Percentiles rank a stretch among this genome's conserved stretches.
These are phyloP conservation scores for Anastrepha ludens DNA, from an alignment of 1,140 invertebrate genomes.

Conservation along the genomic window DNA sequence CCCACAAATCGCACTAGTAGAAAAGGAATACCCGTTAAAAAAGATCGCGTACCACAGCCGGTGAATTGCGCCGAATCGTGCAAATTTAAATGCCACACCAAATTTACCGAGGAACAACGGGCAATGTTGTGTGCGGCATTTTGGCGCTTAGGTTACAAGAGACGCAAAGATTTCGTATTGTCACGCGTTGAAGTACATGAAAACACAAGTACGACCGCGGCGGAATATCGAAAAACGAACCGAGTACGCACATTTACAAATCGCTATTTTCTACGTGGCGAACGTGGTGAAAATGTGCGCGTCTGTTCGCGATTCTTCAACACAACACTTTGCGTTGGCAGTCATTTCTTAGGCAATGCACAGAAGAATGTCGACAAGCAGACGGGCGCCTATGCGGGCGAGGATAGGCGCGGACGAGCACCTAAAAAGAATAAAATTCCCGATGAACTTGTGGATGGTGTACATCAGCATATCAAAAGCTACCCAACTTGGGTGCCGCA, in stretches of 20 bases:
- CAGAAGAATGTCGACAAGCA: conserved; percentile 50
- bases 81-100: conserved; percentile 52
- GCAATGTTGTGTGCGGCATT: conserved; percentile 50
- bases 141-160: conserved; percentile 55
- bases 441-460: conserved; percentile 19
- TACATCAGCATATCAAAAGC: conserved; percentile 53
- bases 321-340: conserved; percentile 46
- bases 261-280: conserved; percentile 52
- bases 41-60: conserved; percentile 54
- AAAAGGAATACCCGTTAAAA: conserved; percentile 35
- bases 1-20: background rate
- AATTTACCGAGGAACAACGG: conserved; percentile 56
- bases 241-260: conserved; percentile 49
- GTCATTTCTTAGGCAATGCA: conserved; percentile 52
- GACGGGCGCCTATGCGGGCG: conserved; percentile 54
- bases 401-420: conserved; percentile 47
- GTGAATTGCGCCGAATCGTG: conserved; percentile 55
- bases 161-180: conserved; percentile 57
- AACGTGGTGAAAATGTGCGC: conserved; percentile 54
- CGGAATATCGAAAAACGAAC: conserved; percentile 55
- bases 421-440: conserved; percentile 52
- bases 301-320: conserved; percentile 56
- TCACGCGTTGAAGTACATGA: conserved; percentile 54
- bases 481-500: conserved; percentile 56
- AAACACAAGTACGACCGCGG: conserved; percentile 31